Base-by-base conservation (phyloP, 1,140 invertebrate species). In the Tetranychus urticae region DNA sequence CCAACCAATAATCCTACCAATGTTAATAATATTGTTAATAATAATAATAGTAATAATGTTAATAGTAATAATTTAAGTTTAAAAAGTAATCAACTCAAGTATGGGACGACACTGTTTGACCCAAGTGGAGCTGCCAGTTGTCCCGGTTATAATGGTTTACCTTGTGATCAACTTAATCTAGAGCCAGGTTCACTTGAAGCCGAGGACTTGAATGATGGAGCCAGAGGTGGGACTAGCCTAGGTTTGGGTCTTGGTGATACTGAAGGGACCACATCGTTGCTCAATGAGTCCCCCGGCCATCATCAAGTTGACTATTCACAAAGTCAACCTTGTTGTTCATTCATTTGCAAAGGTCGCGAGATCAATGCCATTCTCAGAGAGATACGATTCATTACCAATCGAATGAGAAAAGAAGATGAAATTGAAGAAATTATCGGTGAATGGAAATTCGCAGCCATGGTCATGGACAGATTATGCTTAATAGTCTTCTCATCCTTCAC, bases 401-500 rank as follows among this genome's bases (percentile, higher is more conserved):
- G 87, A 76, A 81, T 91, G 78, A 81, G 86, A 72, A 85, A 83
- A 74, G 86, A 88, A 68, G 87, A 92, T 75, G 82, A 88, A 73
- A 81, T 84, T 68, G 81, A 83, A 70, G 86, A 88, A 73, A 80
- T 90, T 73, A 86, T 84, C 64, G 86, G 82, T 71, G 93, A 97
- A 78, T 98, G 94, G 93, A 96, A 96, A 79, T 98, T 97, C 77
- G 94, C 94, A 71, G 93, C 92, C 73, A 97, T 96, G 89, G 93
- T 98, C 74, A 89, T 98, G 73, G 93, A 97, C 80, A 83, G 92
- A 77, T 81, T 96, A 77, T 97, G 92, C 82, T 85, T 97, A 80
- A 91, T 94, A 78, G 85, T 96, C 77, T 97, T 97, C 82, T 88
- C 90, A 71, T 79, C 91, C 75, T 96, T 97, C 80, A 94, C 92